Percentiles rank a stretch among this genome's conserved stretches.
Conservation (phyloP, 2,797 vertebrate species). For the Momotus momota region DNA sequence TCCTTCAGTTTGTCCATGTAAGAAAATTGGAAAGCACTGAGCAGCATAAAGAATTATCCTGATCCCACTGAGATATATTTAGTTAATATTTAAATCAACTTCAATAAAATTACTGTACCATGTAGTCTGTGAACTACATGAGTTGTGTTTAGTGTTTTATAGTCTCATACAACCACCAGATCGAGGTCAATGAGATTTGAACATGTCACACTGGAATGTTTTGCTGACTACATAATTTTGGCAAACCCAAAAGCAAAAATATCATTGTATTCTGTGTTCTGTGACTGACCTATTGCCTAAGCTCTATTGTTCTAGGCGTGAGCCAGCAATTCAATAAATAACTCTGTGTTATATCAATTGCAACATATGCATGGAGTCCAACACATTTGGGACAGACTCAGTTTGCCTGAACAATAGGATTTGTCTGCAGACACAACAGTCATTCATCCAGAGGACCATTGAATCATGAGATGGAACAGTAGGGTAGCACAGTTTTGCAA, state of each 20-base stretch:
- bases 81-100: background rate
- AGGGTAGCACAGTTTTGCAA: background rate
- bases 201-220: background rate
- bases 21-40: background rate
- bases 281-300: background rate
- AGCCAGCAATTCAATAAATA: background rate
- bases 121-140: background rate
- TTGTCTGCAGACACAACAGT: background rate
- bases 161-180: background rate
- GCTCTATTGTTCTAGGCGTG: background rate
- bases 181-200: background rate
- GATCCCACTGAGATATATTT: background rate
- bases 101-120: background rate
- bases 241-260: background rate
- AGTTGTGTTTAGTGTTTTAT: background rate
- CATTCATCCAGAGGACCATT: background rate
- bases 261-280: background rate
- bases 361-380: background rate
- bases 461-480: background rate
- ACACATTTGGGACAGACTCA: background rate
- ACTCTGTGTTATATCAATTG: background rate
- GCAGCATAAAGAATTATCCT: background rate
- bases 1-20: rapidly evolving
- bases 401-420: background rate
- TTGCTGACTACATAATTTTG: background rate